These are phyloP conservation scores for Philopotamus ludificatus DNA, from an alignment of 1,140 invertebrate genomes.

Conservation along the genomic window DNA sequence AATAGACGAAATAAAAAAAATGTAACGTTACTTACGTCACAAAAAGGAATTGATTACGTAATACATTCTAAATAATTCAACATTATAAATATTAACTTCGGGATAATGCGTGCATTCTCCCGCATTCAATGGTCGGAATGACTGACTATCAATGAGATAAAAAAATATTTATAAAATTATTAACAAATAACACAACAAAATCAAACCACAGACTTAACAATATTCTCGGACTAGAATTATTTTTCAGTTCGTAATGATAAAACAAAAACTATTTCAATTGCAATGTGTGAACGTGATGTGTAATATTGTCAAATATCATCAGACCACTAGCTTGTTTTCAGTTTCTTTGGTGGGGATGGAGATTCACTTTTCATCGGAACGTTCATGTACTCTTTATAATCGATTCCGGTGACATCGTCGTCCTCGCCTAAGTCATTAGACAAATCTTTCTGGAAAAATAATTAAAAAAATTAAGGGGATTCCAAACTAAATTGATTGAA, in stretches of 20 bases:
- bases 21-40: too few species aligned
- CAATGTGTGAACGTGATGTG: conserved; percentile 22
- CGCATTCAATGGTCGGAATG: not conserved
- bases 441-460: conserved; percentile 33
- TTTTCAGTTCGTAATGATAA: not conserved
- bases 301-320: conserved; percentile 15
- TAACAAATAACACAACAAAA: not conserved
- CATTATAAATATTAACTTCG: too few species aligned
- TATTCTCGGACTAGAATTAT: conserved; percentile 5
- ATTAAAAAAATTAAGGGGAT: not conserved
- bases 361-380: conserved; percentile 29
- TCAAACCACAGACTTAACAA: not conserved
- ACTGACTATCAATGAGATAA: not conserved
- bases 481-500: not conserved
- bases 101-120: too few species aligned
- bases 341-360: conserved; percentile 34
- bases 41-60: too few species aligned
- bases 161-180: not conserved
- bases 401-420: conserved; percentile 6
- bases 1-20: too few species aligned
- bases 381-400: conserved; percentile 5
- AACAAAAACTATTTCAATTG: not conserved
- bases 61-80: too few species aligned
- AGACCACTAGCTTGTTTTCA: conserved; percentile 40
- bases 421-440: conserved; percentile 29